These are phyloP conservation scores for Colletes gigas DNA, from an alignment of 1,140 invertebrate species.

Conservation along the genomic window DNA sequence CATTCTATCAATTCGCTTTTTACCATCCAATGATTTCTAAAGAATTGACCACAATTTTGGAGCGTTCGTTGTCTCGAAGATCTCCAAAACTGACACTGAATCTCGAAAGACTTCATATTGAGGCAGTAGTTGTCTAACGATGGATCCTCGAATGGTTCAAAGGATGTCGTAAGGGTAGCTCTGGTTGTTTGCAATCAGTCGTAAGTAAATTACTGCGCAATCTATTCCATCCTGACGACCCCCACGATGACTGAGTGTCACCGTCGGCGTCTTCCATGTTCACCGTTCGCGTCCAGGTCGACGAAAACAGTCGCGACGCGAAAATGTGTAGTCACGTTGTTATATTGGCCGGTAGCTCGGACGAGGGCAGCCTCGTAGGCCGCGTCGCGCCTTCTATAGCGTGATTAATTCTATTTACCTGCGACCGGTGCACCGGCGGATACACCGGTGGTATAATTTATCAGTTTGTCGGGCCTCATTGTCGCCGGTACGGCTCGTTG, in stretches of 20 bases:
- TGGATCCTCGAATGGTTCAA: conserved; percentile 13
- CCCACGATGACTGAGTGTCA: conserved; percentile 3
- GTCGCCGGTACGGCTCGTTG: conserved; percentile 64
- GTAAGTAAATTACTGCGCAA: conserved; percentile 32
- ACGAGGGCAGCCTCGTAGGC: background rate
- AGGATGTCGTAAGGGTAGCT: background rate
- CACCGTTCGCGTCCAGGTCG: background rate
- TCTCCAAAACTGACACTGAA: no score
- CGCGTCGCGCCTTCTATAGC: conserved; percentile 59
- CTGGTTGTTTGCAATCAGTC: background rate
- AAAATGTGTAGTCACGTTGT: conserved; percentile 71
- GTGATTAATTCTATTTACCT: conserved; percentile 73
- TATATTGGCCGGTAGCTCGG: conserved; percentile 68
- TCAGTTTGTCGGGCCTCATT: conserved; percentile 70
- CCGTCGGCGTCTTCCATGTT: background rate
- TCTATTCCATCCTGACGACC: conserved; percentile 24
- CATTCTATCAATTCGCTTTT: no score
- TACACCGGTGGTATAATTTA: conserved; percentile 68
- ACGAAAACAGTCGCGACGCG: conserved; percentile 44
- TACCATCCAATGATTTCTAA: no score
- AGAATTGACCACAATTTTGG: no score
- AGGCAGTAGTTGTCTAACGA: no score
- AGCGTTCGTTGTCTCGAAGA: no score
- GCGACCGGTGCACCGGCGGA: conserved; percentile 65
- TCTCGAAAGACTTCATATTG: no score